phyloP scores from a whole-genome alignment of 2,888 invertebrate species.

The Girardia tigrina region DNA sequence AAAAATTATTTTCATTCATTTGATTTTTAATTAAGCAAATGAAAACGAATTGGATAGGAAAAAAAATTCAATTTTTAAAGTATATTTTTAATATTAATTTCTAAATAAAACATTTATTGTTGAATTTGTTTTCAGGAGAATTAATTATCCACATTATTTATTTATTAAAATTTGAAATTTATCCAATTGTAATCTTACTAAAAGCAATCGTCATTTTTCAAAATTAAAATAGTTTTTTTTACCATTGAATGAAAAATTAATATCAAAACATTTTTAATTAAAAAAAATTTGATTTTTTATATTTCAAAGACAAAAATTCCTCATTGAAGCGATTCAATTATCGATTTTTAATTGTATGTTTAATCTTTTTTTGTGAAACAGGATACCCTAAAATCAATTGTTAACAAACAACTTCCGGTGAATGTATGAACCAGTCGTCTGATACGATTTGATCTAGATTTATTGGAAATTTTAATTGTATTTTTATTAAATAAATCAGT shows the following conservation, averaged over 20 bases:
- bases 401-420: slow-evolving; percentile 16
- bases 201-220: no score
- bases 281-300: not conserved
- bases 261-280: not conserved
- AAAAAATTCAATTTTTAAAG: no score
- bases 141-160: no score
- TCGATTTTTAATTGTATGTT: not conserved
- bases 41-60: no score
- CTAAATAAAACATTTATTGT: no score
- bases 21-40: no score
- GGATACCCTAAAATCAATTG: not conserved
- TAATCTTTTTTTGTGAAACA: not conserved
- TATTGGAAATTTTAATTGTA: slow-evolving; percentile 9
- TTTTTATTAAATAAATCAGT: no score
- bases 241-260: not conserved
- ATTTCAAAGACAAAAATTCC: slow-evolving; percentile 14
- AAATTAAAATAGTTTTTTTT: not conserved
- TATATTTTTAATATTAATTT: no score
- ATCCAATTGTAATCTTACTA: no score
- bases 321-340: not conserved
- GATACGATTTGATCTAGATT: not conserved
- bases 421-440: slow-evolving; percentile 20
- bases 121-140: no score
- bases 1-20: no score
- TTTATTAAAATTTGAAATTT: no score